These are phyloP conservation scores for Halichoerus grypus DNA, from an alignment of 2,113 vertebrate genomes.

Conservation along the genomic window DNA sequence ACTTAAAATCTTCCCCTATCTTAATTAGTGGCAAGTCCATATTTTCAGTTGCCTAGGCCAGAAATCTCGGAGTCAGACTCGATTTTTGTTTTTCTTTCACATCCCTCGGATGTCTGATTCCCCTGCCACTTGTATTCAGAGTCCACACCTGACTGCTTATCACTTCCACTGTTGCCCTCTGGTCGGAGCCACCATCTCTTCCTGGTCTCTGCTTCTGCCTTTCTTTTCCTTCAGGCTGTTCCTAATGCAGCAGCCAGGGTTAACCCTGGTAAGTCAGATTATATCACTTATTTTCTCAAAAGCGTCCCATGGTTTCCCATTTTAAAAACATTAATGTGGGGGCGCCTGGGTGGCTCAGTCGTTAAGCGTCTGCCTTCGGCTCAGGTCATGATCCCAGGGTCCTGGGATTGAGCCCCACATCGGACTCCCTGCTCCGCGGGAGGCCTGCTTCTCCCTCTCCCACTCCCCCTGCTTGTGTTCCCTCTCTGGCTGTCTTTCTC, in stretches of 20 bases:
- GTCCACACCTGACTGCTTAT: background rate
- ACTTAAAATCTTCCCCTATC: accelerated
- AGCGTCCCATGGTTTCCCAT: background rate
- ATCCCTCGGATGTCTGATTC: background rate
- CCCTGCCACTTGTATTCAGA: background rate
- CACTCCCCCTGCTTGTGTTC: no score
- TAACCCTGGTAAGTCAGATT: background rate
- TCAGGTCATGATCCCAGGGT: no score
- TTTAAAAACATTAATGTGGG: background rate
- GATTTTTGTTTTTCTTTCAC: background rate
- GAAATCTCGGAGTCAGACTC: background rate
- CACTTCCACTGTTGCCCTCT: background rate
- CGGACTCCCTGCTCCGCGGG: no score
- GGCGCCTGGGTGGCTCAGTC: no score
- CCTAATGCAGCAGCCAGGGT: background rate
- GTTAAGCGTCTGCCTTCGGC: no score
- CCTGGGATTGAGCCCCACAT: no score
- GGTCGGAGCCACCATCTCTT: background rate
- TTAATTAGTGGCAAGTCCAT: background rate
- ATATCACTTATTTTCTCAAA: background rate
- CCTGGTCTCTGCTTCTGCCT: background rate
- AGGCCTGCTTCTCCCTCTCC: no score
- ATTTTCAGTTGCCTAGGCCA: background rate
- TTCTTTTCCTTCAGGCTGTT: background rate
- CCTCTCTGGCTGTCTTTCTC: no score